Evolutionary conservation across 1,140 invertebrate genomes (phyloP).

Genomic region (Monomorium pharaonis): DNA sequence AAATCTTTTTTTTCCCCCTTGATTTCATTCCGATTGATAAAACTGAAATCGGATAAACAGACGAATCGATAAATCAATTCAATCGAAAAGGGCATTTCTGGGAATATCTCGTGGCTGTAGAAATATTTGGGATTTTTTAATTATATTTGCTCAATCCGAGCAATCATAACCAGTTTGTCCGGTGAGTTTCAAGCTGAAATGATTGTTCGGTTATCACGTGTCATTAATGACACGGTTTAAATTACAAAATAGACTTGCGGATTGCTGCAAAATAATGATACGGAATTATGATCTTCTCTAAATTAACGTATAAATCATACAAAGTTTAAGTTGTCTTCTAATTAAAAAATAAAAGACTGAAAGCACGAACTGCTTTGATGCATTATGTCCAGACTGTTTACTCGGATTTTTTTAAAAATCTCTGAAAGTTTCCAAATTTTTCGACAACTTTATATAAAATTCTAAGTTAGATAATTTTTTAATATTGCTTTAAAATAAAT

Average conservation of each 20-base stretch:
- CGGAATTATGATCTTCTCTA: background rate
- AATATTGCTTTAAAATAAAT: too few relatives aligned
- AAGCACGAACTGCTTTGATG: background rate
- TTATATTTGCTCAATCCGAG: background rate
- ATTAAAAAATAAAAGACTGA: background rate
- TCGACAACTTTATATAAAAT: too few relatives aligned
- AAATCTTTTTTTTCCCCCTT: background rate
- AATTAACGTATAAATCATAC: background rate
- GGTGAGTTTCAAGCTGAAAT: background rate
- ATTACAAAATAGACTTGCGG: background rate
- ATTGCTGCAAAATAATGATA: background rate
- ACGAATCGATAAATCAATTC: conserved; percentile 4
- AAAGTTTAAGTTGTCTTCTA: background rate
- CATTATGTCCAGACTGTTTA: too few relatives aligned
- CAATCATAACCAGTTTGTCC: background rate
- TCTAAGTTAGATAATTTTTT: too few relatives aligned
- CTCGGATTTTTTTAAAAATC: too few relatives aligned
- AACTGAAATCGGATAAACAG: background rate
- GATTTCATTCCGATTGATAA: conserved; percentile 7
- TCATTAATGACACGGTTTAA: conserved; percentile 2
- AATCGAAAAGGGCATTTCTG: background rate
- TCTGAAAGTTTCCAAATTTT: too few relatives aligned
- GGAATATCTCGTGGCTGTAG: background rate
- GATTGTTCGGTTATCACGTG: background rate
- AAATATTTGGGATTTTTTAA: background rate